Evolutionary conservation across 1,140 invertebrate genomes (phyloP), one percentile per base, ranked within the genome.

Genomic region (Microplitis mediator): DNA sequence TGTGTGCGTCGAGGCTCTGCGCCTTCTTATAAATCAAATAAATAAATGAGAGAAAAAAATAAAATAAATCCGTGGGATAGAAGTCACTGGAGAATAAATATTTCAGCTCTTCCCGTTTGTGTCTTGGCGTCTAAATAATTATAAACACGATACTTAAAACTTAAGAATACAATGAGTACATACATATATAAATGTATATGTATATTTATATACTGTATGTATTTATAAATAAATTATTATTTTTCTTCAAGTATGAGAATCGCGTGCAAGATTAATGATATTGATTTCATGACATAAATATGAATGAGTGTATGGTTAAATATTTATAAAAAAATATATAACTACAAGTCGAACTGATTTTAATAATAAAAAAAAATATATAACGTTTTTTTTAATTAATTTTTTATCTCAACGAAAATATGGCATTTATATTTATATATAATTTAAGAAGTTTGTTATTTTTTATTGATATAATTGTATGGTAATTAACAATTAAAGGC

Each of bases 51-150:
- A 45, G 74, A 71, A 69, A 16, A 68, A 50, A 73, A 65, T 35
- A 69, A 61, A 72, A 62, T 71, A 62, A 71, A 23, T 36, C n/a
- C 11, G 13, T 32, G 51, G 35, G n/a, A 68, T 62, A 52, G 14
- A 45, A 54, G 50, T 65, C 32, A 63, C 52, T 9, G 64, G 31
- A 9, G 61, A 70, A 60, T 58, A 11, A 68, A 68, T 35, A 69
- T 69, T 74, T 73, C 76, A 76, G 70, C 69, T 80, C 78, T 80
- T 79, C 66, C 76, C 76, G 65, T 80, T 78, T 75, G 73, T 80
- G 76, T 81, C 74, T 80, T 77, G 74, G 69, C 76, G 65, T 80
- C 74, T 74, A 78, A 78, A 68, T 78, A 82, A 61, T 61, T 69
- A 50, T 69, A 69, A 69, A 35, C 54, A 60, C 34, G 54, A 69